Percentiles rank a stretch among this genome's conserved stretches.
Evolutionary conservation across 2,797 vertebrate genomes (phyloP).

Genomic region (Pipistrellus pipistrellus): DNA sequence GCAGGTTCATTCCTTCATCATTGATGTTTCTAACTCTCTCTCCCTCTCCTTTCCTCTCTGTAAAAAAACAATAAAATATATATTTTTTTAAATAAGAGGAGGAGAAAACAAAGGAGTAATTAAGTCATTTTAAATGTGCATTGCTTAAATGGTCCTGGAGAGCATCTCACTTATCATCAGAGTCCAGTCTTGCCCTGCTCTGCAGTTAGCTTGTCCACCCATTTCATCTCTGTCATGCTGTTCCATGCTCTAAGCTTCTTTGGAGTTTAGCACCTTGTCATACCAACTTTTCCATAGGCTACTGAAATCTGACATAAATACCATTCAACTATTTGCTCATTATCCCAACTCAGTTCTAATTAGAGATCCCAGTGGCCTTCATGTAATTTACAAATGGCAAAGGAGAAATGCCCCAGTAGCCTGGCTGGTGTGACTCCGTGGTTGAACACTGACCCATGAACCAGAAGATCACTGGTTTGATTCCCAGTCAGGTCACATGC

Average conservation of each 20-base stretch:
- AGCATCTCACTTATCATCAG: background rate
- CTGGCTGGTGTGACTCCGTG: no score
- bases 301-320: background rate
- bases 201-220: background rate
- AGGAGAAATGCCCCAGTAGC: background rate
- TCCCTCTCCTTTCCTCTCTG: no score
- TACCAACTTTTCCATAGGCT: background rate
- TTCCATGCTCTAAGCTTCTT: background rate
- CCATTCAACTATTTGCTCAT: background rate
- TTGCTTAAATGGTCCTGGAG: background rate
- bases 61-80: no score
- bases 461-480: no score
- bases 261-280: background rate
- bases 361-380: background rate
- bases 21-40: no score
- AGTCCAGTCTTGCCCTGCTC: background rate
- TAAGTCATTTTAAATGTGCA: background rate
- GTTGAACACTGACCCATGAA: no score
- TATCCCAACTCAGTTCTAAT: background rate
- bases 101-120: background rate
- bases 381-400: background rate
- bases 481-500: no score
- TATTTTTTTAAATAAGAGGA: no score
- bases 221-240: background rate
- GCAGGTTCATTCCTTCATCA: no score